Conservation (phyloP, 2,113 vertebrate genomes). For the Oreochromis aureus region DNA sequence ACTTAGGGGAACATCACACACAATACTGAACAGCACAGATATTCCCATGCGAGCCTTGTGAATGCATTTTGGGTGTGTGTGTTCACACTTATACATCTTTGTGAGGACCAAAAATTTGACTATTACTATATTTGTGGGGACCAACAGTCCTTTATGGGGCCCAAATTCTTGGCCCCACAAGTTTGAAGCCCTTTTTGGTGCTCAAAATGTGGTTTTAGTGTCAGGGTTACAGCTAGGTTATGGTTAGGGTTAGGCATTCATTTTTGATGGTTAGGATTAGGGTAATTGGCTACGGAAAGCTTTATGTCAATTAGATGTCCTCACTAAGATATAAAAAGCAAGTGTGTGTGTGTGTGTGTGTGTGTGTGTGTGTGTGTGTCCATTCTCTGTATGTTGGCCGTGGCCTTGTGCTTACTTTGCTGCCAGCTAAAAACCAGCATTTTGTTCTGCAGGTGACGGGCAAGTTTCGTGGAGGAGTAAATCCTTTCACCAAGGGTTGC, state of each 20-base stretch:
- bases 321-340: neutral
- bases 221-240: neutral
- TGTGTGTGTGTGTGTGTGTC: neutral
- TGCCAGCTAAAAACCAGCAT: neutral
- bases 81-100: neutral
- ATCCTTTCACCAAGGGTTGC: slow-evolving; percentile 96
- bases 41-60: neutral
- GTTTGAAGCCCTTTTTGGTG: neutral
- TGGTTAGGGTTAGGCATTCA: neutral
- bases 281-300: neutral
- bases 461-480: slow-evolving; percentile 97
- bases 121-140: neutral
- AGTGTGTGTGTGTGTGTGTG: neutral
- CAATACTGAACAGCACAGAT: neutral
- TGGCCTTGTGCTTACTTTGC: neutral
- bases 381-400: neutral
- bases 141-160: neutral
- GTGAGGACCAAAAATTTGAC: neutral
- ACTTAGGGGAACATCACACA: neutral
- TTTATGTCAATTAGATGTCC: neutral
- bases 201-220: neutral
- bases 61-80: neutral
- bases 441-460: slow-evolving; percentile 83
- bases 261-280: neutral
- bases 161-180: neutral